phyloP scores from a whole-genome alignment of 2,113 vertebrate genomes.

The Pipa parva region DNA sequence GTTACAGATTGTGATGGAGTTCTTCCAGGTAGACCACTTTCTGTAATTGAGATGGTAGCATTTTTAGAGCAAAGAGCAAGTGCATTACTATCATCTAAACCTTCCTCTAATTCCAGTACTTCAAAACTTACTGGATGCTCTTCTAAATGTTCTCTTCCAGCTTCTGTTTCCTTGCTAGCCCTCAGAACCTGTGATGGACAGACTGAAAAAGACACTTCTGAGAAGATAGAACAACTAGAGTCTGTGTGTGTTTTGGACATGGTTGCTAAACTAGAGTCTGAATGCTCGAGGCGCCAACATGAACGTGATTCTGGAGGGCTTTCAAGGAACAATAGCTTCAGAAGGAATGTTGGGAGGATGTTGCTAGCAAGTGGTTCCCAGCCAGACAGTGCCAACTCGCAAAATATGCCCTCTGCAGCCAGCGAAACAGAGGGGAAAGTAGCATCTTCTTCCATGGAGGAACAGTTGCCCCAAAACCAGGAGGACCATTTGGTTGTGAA shows the following conservation, averaged over 20 bases:
- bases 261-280: slow-evolving; percentile 87
- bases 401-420: slow-evolving; percentile 11
- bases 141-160: slow-evolving; percentile 44
- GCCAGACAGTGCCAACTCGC: slow-evolving; percentile 32
- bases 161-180: slow-evolving; percentile 43
- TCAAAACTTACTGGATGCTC: slow-evolving; percentile 48
- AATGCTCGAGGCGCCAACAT: slow-evolving; percentile 73
- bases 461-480: neutral
- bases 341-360: slow-evolving; percentile 74
- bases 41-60: slow-evolving; percentile 90
- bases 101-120: slow-evolving; percentile 41
- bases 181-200: slow-evolving; percentile 43
- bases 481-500: slow-evolving; percentile 14
- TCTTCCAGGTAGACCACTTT: slow-evolving; percentile 62
- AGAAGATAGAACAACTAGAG: slow-evolving; percentile 59
- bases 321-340: slow-evolving; percentile 79
- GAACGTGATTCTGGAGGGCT: slow-evolving; percentile 65
- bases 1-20: slow-evolving; percentile 45
- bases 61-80: slow-evolving; percentile 81
- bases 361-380: slow-evolving; percentile 65
- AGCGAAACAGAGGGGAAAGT: slow-evolving; percentile 30
- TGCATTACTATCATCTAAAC: slow-evolving; percentile 63
- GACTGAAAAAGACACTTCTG: slow-evolving; percentile 30
- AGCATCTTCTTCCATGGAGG: slow-evolving; percentile 28
- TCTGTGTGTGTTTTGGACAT: slow-evolving; percentile 83